These are phyloP conservation scores for Augiades crinisus DNA, from an alignment of 2,888 invertebrate genomes.

Conservation along the genomic window DNA sequence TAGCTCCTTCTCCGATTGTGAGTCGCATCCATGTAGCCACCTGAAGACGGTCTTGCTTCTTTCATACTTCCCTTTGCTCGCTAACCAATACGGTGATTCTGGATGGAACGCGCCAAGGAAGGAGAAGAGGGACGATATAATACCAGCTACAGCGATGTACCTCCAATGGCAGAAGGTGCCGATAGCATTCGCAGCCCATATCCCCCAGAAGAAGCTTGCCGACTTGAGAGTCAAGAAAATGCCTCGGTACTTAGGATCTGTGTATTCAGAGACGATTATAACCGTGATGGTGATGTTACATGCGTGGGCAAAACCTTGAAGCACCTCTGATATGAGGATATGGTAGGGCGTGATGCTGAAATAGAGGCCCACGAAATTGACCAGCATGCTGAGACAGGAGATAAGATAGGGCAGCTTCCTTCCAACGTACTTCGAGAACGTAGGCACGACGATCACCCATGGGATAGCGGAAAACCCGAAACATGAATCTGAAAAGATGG, in stretches of 20 bases:
- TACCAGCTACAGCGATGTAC: slow-evolving; percentile 37
- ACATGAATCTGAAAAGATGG: slow-evolving; percentile 41
- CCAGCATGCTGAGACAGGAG: slow-evolving; percentile 34
- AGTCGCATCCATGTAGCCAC: slow-evolving; percentile 46
- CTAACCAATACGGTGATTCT: slow-evolving; percentile 54
- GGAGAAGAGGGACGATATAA: slow-evolving; percentile 37
- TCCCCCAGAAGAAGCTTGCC: slow-evolving; percentile 39
- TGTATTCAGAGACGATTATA: slow-evolving; percentile 38
- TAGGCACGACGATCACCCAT: slow-evolving; percentile 40
- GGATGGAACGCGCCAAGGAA: slow-evolving; percentile 40
- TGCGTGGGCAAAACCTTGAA: slow-evolving; percentile 40
- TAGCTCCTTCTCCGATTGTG: slow-evolving; percentile 43
- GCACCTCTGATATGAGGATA: slow-evolving; percentile 39
- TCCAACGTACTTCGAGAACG: slow-evolving; percentile 36
- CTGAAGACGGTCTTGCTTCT: slow-evolving; percentile 45
- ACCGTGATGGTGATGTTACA: slow-evolving; percentile 36
- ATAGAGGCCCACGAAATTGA: slow-evolving; percentile 35
- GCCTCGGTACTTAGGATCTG: slow-evolving; percentile 38
- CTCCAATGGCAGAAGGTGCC: slow-evolving; percentile 41
- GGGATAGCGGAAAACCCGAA: slow-evolving; percentile 41
- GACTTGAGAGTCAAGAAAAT: slow-evolving; percentile 40
- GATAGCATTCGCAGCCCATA: slow-evolving; percentile 42
- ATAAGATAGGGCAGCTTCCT: slow-evolving; percentile 39
- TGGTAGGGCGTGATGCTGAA: slow-evolving; percentile 37
- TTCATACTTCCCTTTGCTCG: slow-evolving; percentile 47